These are phyloP conservation scores for Tetheella fluctuosa DNA, from an alignment of 2,888 invertebrate species.

Conservation along the genomic window DNA sequence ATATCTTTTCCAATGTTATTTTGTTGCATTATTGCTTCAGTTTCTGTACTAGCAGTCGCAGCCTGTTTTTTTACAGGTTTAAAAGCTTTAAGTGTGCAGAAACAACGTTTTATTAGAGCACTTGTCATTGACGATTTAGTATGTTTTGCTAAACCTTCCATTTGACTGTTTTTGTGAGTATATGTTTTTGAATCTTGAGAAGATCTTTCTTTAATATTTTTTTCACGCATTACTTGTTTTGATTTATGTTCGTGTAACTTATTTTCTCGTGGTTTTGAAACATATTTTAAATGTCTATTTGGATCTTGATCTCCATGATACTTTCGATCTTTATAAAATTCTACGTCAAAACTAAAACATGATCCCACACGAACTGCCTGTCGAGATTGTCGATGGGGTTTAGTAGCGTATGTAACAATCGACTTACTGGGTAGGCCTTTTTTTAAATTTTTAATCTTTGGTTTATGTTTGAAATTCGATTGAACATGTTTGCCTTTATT, in stretches of 20 bases:
- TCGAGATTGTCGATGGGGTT: constrained; percentile 32
- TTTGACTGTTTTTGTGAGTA: constrained; percentile 22
- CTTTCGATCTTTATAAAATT: constrained; percentile 39
- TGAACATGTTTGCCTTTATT: constrained; percentile 22
- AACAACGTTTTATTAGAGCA: constrained; percentile 28
- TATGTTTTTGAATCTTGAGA: constrained; percentile 3
- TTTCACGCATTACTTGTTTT: constrained; percentile 10
- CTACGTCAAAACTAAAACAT: constrained; percentile 41
- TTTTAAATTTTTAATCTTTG: constrained; percentile 9
- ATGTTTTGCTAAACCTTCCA: constrained; percentile 13
- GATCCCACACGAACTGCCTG: constrained; percentile 46
- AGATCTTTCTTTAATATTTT: neutral
- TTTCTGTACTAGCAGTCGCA: neutral
- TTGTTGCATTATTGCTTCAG: neutral
- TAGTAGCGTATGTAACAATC: constrained; percentile 11
- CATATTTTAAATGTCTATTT: constrained; percentile 16
- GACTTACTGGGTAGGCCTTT: neutral
- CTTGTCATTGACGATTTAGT: constrained; percentile 24
- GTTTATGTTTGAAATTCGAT: constrained; percentile 19
- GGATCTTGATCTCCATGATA: constrained; percentile 12
- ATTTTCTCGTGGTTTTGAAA: constrained; percentile 13
- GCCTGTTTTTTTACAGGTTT: constrained; percentile 22
- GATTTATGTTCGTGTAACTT: constrained; percentile 8
- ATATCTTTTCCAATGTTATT: neutral
- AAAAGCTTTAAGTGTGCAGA: constrained; percentile 25